Evolutionary conservation across 1,140 invertebrate genomes (phyloP).

Genomic region (Archegozetes longisetosus): DNA sequence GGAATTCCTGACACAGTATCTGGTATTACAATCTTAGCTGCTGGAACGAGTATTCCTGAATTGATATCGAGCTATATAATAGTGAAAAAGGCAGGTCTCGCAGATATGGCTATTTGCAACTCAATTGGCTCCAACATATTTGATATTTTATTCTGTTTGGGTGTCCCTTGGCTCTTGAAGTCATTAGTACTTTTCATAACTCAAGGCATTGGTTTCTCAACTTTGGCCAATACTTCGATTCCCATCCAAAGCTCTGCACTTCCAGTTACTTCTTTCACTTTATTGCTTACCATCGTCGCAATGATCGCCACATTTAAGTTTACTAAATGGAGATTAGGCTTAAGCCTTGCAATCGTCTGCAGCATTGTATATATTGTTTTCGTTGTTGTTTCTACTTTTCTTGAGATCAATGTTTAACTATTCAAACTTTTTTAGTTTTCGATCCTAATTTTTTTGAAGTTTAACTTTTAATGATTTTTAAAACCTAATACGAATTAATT

Average conservation of each 20-base stretch:
- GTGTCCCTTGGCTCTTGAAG: conserved; percentile 47
- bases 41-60: conserved; percentile 24
- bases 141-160: conserved; percentile 64
- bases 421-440: no score
- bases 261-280: conserved; percentile 22
- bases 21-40: conserved; percentile 23
- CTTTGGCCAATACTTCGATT: conserved; percentile 7
- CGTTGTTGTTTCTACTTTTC: conserved; percentile 3
- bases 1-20: conserved; percentile 23
- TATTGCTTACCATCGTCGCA: conserved; percentile 19
- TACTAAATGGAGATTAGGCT: conserved; percentile 19
- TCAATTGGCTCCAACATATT: conserved; percentile 65
- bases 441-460: no score
- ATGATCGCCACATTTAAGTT: conserved; percentile 19
- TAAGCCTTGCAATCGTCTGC: conserved; percentile 17
- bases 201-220: neutral
- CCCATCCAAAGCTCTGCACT: conserved; percentile 22
- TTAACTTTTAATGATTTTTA: no score
- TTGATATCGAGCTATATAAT: conserved; percentile 22
- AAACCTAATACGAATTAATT: no score
- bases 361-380: conserved; percentile 16
- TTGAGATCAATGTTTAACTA: conserved; percentile 11
- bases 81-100: conserved; percentile 23
- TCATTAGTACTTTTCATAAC: conserved; percentile 47
- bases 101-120: conserved; percentile 62